Conservation (phyloP, 92 coral and sea anemone genomes). For the Actinernus sp. region DNA sequence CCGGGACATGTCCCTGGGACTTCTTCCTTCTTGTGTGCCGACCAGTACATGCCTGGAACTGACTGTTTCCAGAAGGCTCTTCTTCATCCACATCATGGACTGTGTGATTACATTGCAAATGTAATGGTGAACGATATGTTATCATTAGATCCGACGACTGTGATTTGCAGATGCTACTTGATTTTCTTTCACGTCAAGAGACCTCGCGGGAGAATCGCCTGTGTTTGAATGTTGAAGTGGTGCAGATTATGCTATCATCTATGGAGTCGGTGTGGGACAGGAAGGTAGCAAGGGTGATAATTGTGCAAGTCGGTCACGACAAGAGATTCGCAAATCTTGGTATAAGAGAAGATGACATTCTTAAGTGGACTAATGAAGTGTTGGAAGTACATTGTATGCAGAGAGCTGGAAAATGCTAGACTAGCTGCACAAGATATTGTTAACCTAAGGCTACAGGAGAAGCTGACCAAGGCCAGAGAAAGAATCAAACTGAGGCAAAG, state of each 20-base stretch:
- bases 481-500: slow-evolving; percentile 16
- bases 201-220: slow-evolving; percentile 15
- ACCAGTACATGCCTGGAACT: too few species aligned
- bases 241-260: slow-evolving; percentile 21
- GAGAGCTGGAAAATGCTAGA: slow-evolving; percentile 35
- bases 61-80: slow-evolving; percentile 39
- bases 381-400: slow-evolving; percentile 34
- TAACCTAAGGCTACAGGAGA: slow-evolving; percentile 17
- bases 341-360: slow-evolving; percentile 31
- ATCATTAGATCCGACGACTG: slow-evolving; percentile 47
- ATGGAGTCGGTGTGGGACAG: slow-evolving; percentile 24
- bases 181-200: slow-evolving; percentile 12
- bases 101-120: slow-evolving; percentile 22
- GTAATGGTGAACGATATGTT: slow-evolving; percentile 17
- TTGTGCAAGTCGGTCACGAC: slow-evolving; percentile 18
- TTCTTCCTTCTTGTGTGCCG: too few species aligned
- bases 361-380: slow-evolving; percentile 21
- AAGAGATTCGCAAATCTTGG: slow-evolving; percentile 31
- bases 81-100: slow-evolving; percentile 41
- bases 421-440: slow-evolving; percentile 36
- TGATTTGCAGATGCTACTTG: slow-evolving; percentile 31
- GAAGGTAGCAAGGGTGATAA: slow-evolving; percentile 23
- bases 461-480: slow-evolving; percentile 22
- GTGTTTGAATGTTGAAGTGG: slow-evolving; percentile 19
- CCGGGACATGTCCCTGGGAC: too few species aligned